Conservation (phyloP, 2,888 invertebrate species). For the Drosophila subsilvestris region DNA sequence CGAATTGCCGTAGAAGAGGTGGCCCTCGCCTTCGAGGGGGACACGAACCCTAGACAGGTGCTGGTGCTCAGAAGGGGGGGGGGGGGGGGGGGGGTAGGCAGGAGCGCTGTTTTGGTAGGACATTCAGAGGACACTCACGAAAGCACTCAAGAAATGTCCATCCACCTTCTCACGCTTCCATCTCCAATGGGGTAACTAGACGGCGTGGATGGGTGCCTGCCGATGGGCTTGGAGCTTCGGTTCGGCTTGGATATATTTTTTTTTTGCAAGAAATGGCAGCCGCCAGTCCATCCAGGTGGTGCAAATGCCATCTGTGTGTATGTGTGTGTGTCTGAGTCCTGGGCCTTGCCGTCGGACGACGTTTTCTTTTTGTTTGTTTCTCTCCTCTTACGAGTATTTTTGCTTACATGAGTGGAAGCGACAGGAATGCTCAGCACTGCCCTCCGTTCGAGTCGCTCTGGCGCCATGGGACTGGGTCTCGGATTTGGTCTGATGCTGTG, state of each 20-base stretch:
- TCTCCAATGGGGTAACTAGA: too few relatives aligned
- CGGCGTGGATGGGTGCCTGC: too few relatives aligned
- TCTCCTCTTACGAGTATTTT: conserved; percentile 42
- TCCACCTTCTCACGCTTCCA: neutral
- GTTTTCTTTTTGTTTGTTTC: conserved; percentile 17
- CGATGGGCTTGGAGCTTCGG: neutral
- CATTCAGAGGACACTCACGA: neutral
- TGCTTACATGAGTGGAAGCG: conserved; percentile 72
- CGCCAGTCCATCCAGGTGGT: conserved; percentile 40
- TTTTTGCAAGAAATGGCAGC: conserved; percentile 39
- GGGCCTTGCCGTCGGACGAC: conserved; percentile 27
- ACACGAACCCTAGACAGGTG: too few relatives aligned
- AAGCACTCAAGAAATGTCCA: conserved; percentile 1
- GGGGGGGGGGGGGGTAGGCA: too few relatives aligned
- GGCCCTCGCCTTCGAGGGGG: too few relatives aligned
- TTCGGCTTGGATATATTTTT: conserved; percentile 26
- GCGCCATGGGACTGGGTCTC: neutral
- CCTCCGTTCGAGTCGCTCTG: conserved; percentile 6
- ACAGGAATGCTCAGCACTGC: conserved; percentile 61
- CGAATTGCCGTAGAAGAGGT: neutral
- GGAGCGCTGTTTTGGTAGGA: neutral
- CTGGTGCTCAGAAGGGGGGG: too few relatives aligned
- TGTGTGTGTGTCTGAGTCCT: conserved; percentile 1
- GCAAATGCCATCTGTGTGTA: conserved; percentile 25
- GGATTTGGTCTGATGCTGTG: neutral